phyloP scores from a whole-genome alignment of 1,140 invertebrate species.

The Steinernema khuongi region DNA sequence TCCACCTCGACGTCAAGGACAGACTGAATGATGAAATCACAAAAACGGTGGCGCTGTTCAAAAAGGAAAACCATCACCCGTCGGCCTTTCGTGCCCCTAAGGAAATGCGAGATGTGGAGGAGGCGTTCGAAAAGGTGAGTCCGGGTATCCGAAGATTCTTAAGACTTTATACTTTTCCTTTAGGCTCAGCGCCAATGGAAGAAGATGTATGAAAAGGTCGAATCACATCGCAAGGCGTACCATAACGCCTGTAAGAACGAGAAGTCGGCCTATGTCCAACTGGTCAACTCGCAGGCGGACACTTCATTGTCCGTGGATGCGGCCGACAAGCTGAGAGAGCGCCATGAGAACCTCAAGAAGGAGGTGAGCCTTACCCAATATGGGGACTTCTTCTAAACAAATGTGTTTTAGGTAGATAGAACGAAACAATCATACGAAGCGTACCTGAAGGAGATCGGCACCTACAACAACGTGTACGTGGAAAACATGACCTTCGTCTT shows the following conservation, averaged over 20 bases:
- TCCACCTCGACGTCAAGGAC: constrained; percentile 48
- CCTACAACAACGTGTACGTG: constrained; percentile 46
- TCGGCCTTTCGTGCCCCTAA: constrained; percentile 52
- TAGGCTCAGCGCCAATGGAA: constrained; percentile 56
- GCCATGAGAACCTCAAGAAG: constrained; percentile 46
- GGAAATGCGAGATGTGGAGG: constrained; percentile 55
- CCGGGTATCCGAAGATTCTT: constrained; percentile 25
- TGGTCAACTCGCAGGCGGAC: constrained; percentile 35
- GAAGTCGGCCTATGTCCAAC: constrained; percentile 53
- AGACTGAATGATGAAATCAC: constrained; percentile 48
- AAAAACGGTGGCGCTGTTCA: constrained; percentile 47
- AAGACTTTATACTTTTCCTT: constrained; percentile 24
- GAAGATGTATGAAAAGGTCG: constrained; percentile 50
- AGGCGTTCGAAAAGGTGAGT: constrained; percentile 54
- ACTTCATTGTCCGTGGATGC: constrained; percentile 39
- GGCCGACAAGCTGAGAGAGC: constrained; percentile 44
- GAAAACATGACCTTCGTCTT: constrained; percentile 58
- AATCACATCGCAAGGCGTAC: constrained; percentile 44
- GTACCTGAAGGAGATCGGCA: constrained; percentile 41
- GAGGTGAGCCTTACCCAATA: constrained; percentile 37
- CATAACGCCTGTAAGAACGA: constrained; percentile 49
- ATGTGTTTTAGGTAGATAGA: constrained; percentile 35
- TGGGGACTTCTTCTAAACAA: constrained; percentile 18
- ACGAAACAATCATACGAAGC: constrained; percentile 43
- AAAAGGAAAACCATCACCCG: constrained; percentile 56